Evolutionary conservation across 2,113 vertebrate genomes (phyloP).

Genomic region (Chamaetylas fuelleborni): DNA sequence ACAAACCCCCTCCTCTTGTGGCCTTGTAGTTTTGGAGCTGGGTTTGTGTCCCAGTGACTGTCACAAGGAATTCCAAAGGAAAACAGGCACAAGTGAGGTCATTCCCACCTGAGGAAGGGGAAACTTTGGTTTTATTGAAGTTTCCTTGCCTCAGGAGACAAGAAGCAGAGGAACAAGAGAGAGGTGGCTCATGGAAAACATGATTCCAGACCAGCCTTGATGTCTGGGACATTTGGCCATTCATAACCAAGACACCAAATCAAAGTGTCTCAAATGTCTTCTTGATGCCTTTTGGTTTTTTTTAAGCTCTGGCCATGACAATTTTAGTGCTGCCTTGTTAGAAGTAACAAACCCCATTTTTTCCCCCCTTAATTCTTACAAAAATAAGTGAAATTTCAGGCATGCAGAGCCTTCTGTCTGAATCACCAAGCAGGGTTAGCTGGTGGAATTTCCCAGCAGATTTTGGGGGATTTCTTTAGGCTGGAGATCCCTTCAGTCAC

Average conservation of each 20-base stretch:
- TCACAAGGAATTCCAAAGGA: background rate
- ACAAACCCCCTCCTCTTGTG: background rate
- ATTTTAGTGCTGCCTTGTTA: background rate
- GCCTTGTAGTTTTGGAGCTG: background rate
- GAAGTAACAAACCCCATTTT: background rate
- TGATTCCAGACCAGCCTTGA: background rate
- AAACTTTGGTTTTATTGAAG: background rate
- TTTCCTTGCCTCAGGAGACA: background rate
- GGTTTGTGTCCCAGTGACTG: rapidly evolving
- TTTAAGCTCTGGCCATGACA: background rate
- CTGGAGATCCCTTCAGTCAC: background rate
- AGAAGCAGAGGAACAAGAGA: background rate
- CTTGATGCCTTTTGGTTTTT: background rate
- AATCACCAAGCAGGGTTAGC: background rate
- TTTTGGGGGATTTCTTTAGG: background rate
- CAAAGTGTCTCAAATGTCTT: background rate
- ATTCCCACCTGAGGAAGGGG: background rate
- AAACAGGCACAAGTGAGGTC: background rate
- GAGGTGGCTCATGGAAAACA: background rate
- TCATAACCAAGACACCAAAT: background rate
- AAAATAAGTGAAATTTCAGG: background rate
- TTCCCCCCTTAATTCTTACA: background rate
- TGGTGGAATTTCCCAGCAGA: background rate
- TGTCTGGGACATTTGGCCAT: background rate
- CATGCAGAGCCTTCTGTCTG: rapidly evolving